phyloP scores from a whole-genome alignment of 2,113 vertebrate species.

The Phyllopteryx taeniolatus region DNA sequence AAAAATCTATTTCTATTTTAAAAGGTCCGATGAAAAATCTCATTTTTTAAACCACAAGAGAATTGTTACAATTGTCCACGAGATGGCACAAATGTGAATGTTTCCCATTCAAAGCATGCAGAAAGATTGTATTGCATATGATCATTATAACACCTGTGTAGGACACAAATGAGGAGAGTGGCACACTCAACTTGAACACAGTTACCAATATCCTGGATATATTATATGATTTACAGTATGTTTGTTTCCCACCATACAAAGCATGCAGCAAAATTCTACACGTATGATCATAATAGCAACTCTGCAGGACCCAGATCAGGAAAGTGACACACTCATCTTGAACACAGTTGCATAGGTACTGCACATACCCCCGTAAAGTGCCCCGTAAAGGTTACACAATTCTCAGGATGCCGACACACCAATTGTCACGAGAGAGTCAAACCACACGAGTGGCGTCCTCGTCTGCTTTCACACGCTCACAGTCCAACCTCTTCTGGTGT shows the following conservation, averaged over 20 bases:
- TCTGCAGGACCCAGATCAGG: no score
- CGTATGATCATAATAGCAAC: no score
- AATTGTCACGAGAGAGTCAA: conserved; percentile 45
- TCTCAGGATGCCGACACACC: conserved; percentile 64
- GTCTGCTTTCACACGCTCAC: conserved; percentile 50
- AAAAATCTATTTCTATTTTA: neutral
- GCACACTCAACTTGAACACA: no score
- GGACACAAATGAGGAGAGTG: no score
- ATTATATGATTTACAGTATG: no score
- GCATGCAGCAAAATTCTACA: no score
- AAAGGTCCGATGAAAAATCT: neutral
- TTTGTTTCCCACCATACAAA: no score
- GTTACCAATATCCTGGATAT: no score
- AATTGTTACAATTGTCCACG: neutral
- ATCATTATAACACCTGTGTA: no score
- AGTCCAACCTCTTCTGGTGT: conserved; percentile 30
- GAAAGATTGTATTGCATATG: neutral
- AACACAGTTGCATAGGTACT: no score
- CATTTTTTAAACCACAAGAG: neutral
- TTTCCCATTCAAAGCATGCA: neutral
- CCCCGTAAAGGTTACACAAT: conserved; percentile 73
- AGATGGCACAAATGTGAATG: neutral
- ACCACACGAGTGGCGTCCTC: conserved; percentile 41
- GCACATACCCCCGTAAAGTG: conserved; percentile 47
- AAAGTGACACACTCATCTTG: no score